Base-by-base conservation (phyloP, 2,888 invertebrate species). In the Emmelina monodactyla region DNA sequence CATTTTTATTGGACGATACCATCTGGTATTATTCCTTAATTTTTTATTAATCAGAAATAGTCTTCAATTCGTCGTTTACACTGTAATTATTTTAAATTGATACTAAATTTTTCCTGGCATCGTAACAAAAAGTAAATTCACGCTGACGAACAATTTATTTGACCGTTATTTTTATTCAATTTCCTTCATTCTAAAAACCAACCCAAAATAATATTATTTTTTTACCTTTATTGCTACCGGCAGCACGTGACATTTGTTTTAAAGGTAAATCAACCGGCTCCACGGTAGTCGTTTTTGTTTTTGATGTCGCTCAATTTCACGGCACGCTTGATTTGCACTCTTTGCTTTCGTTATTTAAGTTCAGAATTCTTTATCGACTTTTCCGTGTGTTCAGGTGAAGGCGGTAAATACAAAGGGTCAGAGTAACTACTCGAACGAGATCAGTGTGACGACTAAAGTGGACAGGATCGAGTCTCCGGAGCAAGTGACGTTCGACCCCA, bases 321-420 rank as follows among this genome's bases (percentile, higher is more conserved):
- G 39, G 36, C 39, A 41, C 34, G 34, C 29, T 34, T 33, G 25
- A 9, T 30, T 14, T 14, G 14, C 30, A 30, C 30, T 12, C 31
- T 31, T 12, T 16, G 11, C 10, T 16, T n/a, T 16, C 16, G n/a
- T 15, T 13, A n/a, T 31, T 6, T 16, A 31, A 16, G 31, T 31
- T 16, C 9, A 12, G n/a, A n/a, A 22, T 14, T 13, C n/a, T 34
- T 15, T 15, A 28, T 4, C 37, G 49, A 37, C 30, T 35, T 5
- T 42, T 37, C 43, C 16, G 36, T 38, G 39, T 63, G 5, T n/a
- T n/a, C 62, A 88, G 86, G 87, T 91, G 39, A 92, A 92, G 70
- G 94, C 94, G 0, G 83, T 91, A 43, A 95, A 94, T 58, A 89
- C 91, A 1, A 92, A 92, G 64, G 93, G 93, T 11, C 87, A 88